These are phyloP conservation scores for Hypsopygia costalis DNA, from an alignment of 2,888 invertebrate genomes.

Conservation along the genomic window DNA sequence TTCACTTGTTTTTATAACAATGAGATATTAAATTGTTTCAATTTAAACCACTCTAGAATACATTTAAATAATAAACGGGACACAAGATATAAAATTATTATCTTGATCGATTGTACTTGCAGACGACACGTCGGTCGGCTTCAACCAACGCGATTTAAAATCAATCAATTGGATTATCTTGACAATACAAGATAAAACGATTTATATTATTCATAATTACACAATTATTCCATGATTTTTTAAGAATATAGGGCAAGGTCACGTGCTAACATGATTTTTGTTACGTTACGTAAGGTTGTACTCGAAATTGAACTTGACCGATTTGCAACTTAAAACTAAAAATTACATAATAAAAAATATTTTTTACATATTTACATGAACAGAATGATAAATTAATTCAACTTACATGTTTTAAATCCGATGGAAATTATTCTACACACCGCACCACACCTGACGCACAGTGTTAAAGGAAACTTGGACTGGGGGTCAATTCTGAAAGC, in stretches of 20 bases:
- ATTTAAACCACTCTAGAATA: not conserved
- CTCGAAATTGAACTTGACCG: conserved; percentile 12
- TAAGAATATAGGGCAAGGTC: conserved; percentile 64
- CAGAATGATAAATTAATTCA: not conserved
- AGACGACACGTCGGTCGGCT: not conserved
- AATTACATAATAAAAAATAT: conserved; percentile 12
- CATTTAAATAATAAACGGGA: not conserved
- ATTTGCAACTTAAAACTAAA: not conserved
- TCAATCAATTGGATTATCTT: not conserved
- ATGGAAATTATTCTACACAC: conserved; percentile 60
- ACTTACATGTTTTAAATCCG: conserved; percentile 75
- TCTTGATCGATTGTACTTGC: not conserved
- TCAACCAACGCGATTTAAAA: conserved; percentile 4
- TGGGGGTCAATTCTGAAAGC: not conserved
- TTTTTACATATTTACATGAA: not conserved
- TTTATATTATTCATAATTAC: not conserved
- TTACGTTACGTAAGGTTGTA: conserved; percentile 72
- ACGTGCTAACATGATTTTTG: conserved; percentile 70
- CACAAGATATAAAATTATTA: not conserved
- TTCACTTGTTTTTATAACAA: not conserved
- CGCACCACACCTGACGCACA: conserved; percentile 71
- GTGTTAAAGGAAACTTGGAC: conserved; percentile 64
- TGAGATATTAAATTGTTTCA: not conserved
- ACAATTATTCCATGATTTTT: conserved; percentile 8
- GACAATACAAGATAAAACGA: not conserved